Percentiles rank a stretch among this genome's conserved stretches.
Evolutionary conservation across 2,797 vertebrate species (phyloP).

Genomic region (Esox lucius): DNA sequence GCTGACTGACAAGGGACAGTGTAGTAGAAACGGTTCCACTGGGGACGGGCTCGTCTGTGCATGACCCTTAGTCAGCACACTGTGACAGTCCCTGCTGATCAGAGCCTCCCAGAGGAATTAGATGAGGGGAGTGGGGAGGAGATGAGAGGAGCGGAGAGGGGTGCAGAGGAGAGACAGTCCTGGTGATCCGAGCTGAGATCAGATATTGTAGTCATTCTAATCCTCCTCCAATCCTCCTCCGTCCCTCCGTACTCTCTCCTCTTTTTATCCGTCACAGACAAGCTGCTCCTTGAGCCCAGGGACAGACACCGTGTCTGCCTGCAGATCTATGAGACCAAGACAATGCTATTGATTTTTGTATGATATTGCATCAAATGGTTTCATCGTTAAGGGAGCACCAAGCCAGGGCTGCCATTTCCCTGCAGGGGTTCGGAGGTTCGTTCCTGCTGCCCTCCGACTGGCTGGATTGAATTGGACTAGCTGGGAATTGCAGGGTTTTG

Average conservation of each 20-base stretch:
- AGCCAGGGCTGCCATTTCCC: constrained; percentile 21
- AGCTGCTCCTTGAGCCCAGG: constrained; percentile 20
- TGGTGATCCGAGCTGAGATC: background rate
- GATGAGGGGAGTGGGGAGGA: background rate
- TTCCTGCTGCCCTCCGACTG: constrained; percentile 27
- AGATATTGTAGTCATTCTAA: background rate
- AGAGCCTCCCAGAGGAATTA: constrained; percentile 2
- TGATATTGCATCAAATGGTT: constrained; percentile 44
- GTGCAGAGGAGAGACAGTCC: background rate
- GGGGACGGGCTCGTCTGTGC: constrained; percentile 59
- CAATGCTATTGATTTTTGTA: constrained; percentile 44
- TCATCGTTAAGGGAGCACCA: constrained; percentile 36
- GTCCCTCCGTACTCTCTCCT: constrained; percentile 9
- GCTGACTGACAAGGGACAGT: constrained; percentile 63
- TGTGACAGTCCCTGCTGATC: background rate
- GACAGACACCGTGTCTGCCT: constrained; percentile 19
- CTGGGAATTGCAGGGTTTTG: background rate
- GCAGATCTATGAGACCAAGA: constrained; percentile 11
- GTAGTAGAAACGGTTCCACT: constrained; percentile 70
- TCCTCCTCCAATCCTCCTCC: constrained; percentile 1
- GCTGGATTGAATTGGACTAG: background rate
- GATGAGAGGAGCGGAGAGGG: background rate
- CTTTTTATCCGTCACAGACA: constrained; percentile 16
- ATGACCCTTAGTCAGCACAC: constrained; percentile 49
- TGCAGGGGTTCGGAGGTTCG: constrained; percentile 4